Conservation (phyloP, 1,140 invertebrate species). For the Drosophila ficusphila region DNA sequence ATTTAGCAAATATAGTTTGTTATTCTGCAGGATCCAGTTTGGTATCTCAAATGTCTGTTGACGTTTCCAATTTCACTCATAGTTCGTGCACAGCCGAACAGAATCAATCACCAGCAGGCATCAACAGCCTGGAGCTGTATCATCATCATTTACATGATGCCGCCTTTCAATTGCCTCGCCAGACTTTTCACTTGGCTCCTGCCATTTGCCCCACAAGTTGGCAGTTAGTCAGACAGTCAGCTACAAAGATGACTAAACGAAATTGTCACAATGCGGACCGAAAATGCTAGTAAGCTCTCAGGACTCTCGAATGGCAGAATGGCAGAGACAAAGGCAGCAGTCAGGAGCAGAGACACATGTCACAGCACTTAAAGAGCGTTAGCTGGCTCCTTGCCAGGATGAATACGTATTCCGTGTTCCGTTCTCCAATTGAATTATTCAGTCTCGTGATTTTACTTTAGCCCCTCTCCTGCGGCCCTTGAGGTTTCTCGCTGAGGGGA, state of each 20-base stretch:
- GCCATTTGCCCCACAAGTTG: slow-evolving; percentile 41
- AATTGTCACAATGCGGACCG: slow-evolving; percentile 32
- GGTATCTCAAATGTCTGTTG: neutral
- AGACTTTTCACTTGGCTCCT: slow-evolving; percentile 26
- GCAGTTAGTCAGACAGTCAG: slow-evolving; percentile 37
- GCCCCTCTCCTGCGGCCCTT: neutral
- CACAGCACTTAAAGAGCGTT: slow-evolving; percentile 4
- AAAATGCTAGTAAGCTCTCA: slow-evolving; percentile 14
- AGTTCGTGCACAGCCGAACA: neutral
- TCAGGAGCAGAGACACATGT: slow-evolving; percentile 31
- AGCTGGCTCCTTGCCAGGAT: slow-evolving; percentile 42
- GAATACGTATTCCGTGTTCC: slow-evolving; percentile 36
- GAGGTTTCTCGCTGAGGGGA: slow-evolving; percentile 41
- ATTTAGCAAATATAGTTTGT: too few species aligned
- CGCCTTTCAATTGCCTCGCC: slow-evolving; percentile 48
- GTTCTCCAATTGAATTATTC: slow-evolving; percentile 58
- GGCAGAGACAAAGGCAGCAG: slow-evolving; percentile 41
- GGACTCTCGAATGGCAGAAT: slow-evolving; percentile 16
- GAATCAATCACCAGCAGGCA: slow-evolving; percentile 37
- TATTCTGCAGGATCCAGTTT: too few species aligned
- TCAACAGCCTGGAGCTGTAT: slow-evolving; percentile 10
- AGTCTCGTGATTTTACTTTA: slow-evolving; percentile 52
- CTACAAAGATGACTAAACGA: slow-evolving; percentile 47
- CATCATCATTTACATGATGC: slow-evolving; percentile 54
- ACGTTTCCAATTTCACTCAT: neutral